Base-by-base conservation (phyloP, 2,113 vertebrate species). In the Macquaria ambigua region DNA sequence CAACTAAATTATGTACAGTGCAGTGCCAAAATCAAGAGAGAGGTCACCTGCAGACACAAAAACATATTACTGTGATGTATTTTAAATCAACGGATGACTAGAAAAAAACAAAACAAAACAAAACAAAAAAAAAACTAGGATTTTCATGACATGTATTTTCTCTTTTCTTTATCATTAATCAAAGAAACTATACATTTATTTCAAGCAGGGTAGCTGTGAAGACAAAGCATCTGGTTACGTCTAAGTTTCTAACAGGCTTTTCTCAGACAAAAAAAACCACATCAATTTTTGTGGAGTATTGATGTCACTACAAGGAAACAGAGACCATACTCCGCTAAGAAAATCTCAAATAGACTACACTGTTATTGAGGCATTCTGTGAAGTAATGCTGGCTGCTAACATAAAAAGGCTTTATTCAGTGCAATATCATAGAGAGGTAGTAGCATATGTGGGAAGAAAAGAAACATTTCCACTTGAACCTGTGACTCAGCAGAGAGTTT, bases 101-200 rank as follows among this genome's bases (percentile, higher is more conserved):
- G 80, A 88, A 85, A 81, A 81, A 82, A 87, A 78, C 5, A 21
- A 8, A 90, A 85, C n/a, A 31, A 31, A 31, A 31, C 28, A 31
- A 31, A 91, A 96, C 28, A n/a, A 62, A 79, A 72, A 80, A 23
- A 82, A 79, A 94, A 96, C 96, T 96, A 96, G 96, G 97, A 96
- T 95, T 97, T 95, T 97, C 96, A 96, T 95, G 96, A 96, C 96
- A 95, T 72, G 21, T 81, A 48, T 87, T 79, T 62, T 66, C 50
- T 55, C n/a, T 81, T 50, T 85, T 85, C 21, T 56, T 75, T 31
- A 73, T 58, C 55, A 81, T 78, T 8, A 59, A 16, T 72, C 28
- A 63, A 87, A 86, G 28, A 58, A 74, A 81, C 16, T 59, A 48
- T 56, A 70, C 14, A 41, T 83, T 85, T 71, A 52, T 93, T 88